These are phyloP conservation scores for Callithrix jacchus DNA, from an alignment of 2,113 vertebrate species.

Conservation along the genomic window DNA sequence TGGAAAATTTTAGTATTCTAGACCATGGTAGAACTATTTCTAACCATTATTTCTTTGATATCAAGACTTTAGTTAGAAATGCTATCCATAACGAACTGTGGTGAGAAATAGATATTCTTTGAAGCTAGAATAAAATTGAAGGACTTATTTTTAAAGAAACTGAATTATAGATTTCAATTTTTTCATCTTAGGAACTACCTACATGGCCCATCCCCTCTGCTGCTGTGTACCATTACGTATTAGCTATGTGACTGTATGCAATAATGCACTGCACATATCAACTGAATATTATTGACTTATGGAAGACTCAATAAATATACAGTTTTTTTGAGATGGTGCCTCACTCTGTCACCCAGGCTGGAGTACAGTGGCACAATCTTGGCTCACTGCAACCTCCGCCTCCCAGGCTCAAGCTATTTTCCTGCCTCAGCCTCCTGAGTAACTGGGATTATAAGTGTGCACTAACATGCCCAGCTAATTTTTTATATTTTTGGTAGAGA, in stretches of 20 bases:
- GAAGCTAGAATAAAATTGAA: not conserved
- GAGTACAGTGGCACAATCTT: no score
- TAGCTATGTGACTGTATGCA: not conserved
- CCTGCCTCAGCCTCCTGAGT: no score
- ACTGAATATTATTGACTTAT: not conserved
- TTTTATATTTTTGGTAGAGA: no score
- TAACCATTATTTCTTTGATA: not conserved
- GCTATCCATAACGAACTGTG: not conserved
- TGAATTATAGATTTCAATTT: not conserved
- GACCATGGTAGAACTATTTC: not conserved
- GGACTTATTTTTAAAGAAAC: constrained; percentile 22
- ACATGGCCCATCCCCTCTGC: not conserved
- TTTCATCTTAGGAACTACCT: not conserved
- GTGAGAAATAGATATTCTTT: not conserved
- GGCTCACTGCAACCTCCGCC: no score
- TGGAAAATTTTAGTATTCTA: not conserved
- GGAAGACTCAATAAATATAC: not conserved
- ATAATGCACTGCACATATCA: not conserved
- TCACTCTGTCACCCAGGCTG: no score
- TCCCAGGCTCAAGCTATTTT: no score
- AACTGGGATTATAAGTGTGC: no score
- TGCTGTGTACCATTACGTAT: not conserved
- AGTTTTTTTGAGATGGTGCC: no score
- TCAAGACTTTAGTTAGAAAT: not conserved
- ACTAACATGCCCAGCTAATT: no score